Evolutionary conservation across 2,113 vertebrate species (phyloP).

Genomic region (Corythoichthys haematopterus): DNA sequence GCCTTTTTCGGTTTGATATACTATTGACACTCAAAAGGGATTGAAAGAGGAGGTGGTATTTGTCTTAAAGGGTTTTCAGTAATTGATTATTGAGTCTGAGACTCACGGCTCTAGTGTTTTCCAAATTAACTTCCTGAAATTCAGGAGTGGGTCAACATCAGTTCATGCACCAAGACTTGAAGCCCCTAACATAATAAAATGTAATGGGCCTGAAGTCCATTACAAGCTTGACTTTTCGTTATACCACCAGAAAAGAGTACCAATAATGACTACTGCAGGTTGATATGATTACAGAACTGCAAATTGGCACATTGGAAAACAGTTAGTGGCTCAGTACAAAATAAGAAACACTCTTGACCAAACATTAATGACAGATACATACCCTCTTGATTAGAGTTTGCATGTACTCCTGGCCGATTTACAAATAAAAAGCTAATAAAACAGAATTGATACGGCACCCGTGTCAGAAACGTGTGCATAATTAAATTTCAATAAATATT

Average conservation of each 20-base stretch:
- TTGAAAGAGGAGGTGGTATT: constrained; percentile 36
- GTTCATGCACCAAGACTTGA: not conserved
- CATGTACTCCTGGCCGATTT: too few relatives aligned
- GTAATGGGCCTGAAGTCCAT: too few relatives aligned
- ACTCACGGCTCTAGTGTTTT: constrained; percentile 43
- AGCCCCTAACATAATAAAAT: not conserved
- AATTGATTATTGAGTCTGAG: constrained; percentile 17
- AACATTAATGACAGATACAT: too few relatives aligned
- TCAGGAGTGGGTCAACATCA: not conserved
- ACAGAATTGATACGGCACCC: too few relatives aligned
- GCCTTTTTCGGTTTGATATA: constrained; percentile 33
- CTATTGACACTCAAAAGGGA: constrained; percentile 34
- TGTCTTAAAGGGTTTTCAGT: constrained; percentile 41
- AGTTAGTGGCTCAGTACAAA: not conserved
- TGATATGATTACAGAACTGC: not conserved
- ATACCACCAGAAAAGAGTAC: not conserved
- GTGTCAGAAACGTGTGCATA: too few relatives aligned
- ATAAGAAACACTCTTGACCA: not conserved
- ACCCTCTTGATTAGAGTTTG: too few relatives aligned
- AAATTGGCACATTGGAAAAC: not conserved
- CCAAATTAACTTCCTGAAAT: constrained; percentile 17
- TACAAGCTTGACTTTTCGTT: too few relatives aligned
- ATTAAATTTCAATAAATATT: too few relatives aligned
- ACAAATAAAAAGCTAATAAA: too few relatives aligned
- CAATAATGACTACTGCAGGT: not conserved